phyloP scores from a whole-genome alignment of 2,888 invertebrate genomes.

The Idaea aversata region DNA sequence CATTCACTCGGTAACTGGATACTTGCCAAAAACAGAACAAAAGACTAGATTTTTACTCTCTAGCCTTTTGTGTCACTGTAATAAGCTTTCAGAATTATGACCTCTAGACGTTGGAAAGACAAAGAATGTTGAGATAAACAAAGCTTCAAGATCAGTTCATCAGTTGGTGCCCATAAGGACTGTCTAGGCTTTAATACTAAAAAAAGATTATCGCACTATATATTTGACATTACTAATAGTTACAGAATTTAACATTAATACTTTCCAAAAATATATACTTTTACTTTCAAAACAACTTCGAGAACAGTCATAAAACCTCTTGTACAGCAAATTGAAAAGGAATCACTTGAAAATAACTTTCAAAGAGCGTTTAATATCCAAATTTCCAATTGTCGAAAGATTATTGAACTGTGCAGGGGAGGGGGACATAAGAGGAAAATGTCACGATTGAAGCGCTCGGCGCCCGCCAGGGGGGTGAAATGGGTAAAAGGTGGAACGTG shows the following conservation, averaged over 20 bases:
- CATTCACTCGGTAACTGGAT: conserved; percentile 17
- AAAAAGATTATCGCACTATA: background rate
- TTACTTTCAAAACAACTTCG: background rate
- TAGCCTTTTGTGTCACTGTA: conserved; percentile 3
- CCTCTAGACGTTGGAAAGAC: conserved; percentile 14
- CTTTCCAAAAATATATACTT: background rate
- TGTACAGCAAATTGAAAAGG: conserved; percentile 15
- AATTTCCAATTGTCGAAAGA: conserved; percentile 54
- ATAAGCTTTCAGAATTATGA: conserved; percentile 11
- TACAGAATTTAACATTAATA: background rate
- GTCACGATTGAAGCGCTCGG: conserved; percentile 59
- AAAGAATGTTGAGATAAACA: background rate
- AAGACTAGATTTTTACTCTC: conserved; percentile 8
- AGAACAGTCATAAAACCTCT: background rate
- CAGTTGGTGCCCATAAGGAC: background rate
- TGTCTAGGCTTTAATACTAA: background rate
- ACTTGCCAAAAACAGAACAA: conserved; percentile 18
- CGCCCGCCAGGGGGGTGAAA: conserved; percentile 27
- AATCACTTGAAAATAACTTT: conserved; percentile 29
- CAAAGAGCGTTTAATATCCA: conserved; percentile 48
- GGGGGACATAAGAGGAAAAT: conserved; percentile 60
- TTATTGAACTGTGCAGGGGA: conserved; percentile 61
- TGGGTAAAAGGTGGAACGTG: conserved; percentile 29
- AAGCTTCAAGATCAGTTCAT: background rate
- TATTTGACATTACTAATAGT: background rate